phyloP scores from a whole-genome alignment of 2,113 vertebrate species.

The Thomomys bottae region DNA sequence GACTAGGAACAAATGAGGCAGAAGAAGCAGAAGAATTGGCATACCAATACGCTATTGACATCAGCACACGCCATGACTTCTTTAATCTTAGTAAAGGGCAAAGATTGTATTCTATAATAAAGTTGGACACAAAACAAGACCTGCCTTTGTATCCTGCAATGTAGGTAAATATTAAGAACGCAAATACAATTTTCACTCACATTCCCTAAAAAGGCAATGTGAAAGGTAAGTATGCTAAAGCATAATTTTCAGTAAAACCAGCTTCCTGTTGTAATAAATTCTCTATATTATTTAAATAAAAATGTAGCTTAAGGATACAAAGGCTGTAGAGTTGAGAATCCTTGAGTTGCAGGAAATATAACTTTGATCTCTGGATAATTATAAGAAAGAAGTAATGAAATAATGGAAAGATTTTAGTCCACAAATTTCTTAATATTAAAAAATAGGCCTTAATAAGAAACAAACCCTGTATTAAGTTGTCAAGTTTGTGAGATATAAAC shows the following conservation, averaged over 20 bases:
- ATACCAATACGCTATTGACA: background rate
- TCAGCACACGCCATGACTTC: background rate
- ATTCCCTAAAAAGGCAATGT: background rate
- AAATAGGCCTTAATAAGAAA: background rate
- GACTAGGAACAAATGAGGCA: background rate
- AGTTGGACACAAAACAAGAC: background rate
- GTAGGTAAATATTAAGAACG: constrained; percentile 1
- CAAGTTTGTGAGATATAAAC: background rate
- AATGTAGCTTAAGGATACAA: background rate
- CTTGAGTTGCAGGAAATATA: background rate
- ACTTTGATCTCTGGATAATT: background rate
- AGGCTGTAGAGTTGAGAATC: background rate
- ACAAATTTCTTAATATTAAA: background rate
- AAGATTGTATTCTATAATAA: background rate
- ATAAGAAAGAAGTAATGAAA: background rate
- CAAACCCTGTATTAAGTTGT: background rate
- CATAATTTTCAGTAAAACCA: background rate
- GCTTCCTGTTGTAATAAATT: constrained; percentile 31
- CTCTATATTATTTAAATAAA: background rate
- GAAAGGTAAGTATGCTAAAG: background rate
- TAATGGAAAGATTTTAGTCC: background rate
- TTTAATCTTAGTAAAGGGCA: background rate
- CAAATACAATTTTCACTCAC: background rate
- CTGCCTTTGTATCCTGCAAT: background rate
- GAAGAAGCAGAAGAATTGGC: background rate